Base-by-base conservation (phyloP, 1,140 invertebrate species). In the Psilanteris sp. region DNA sequence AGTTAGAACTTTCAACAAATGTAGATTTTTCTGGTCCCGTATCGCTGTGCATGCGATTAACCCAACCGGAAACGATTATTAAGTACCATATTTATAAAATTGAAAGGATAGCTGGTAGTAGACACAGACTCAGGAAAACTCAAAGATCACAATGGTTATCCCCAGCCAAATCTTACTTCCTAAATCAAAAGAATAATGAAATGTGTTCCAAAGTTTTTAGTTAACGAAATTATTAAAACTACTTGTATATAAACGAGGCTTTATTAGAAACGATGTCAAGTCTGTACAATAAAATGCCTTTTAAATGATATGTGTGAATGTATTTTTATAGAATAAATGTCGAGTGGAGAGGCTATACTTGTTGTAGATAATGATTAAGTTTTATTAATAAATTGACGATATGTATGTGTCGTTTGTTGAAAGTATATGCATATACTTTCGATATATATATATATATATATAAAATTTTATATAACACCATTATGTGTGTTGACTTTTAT, bases 161-260 rank as follows among this genome's bases (percentile, higher is more conserved):
- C 0, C 90, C 94, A 1, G 94, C 93, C 1, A 90, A 89, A 74
- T 94, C 94, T 0, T 95, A 95, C 81, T 89, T 91, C 1, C 89
- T 96, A 7, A 95, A 95, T 81, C 89, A 89, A 68, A 95, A 95
- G 82, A 95, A 95, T 81, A 94, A 93, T 82, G 92, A 95, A 82
- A 93, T 95, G 91, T 96, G 94, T 80, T 83, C 87, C 1, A 88
- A 85, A 75, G 72, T 86, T 61, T 86, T 85, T 34, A 87, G 76
- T 48, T 88, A 80, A 78, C n/a, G 7, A 34, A 14, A 36, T 15
- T 59, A 2, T 57, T 29, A 31, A 2, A 59, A 57, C 14, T 31
- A 20, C 22, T 11, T 68, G 73, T 72, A 79, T 10, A 73, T 62
- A 70, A 48, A 26, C n/a, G n/a, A 57, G 41, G 57, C 52, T 50